Conservation (phyloP, 2,113 vertebrate genomes). For the Arizona elegans region DNA sequence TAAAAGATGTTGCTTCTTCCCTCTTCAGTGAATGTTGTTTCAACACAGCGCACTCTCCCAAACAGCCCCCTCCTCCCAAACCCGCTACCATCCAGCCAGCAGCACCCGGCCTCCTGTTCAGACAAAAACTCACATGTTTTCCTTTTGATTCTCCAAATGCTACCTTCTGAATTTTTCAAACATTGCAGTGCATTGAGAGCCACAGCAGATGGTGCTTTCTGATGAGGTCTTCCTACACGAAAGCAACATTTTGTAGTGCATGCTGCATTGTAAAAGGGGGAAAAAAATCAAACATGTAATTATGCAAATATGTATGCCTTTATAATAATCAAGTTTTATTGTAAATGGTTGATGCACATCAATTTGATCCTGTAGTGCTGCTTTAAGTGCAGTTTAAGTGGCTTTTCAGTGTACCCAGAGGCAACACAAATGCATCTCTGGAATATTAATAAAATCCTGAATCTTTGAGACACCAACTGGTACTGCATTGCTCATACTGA, state of each 20-base stretch:
- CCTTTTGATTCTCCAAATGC: conserved; percentile 62
- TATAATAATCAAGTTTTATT: conserved; percentile 89
- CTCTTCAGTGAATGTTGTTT: conserved; percentile 46
- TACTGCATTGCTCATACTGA: conserved; percentile 76
- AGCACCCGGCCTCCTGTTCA: conserved; percentile 53
- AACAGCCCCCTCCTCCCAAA: conserved; percentile 8
- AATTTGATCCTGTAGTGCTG: conserved; percentile 86
- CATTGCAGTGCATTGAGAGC: conserved; percentile 73
- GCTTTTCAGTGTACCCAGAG: conserved; percentile 84
- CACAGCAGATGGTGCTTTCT: conserved; percentile 84
- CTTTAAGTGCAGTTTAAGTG: conserved; percentile 86
- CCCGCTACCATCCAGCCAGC: conserved; percentile 12
- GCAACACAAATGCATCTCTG: conserved; percentile 82
- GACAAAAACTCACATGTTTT: conserved; percentile 57
- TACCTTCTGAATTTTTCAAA: conserved; percentile 67
- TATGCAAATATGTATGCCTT: conserved; percentile 87
- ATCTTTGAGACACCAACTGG: conserved; percentile 83
- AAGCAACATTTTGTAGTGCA: conserved; percentile 74
- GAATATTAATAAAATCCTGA: conserved; percentile 86
- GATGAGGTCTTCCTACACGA: conserved; percentile 73
- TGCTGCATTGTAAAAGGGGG: conserved; percentile 82
- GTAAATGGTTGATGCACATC: conserved; percentile 85
- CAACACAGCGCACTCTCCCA: conserved; percentile 25
- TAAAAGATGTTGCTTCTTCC: conserved; percentile 37
- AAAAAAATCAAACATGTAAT: conserved; percentile 84